phyloP scores from a whole-genome alignment of 2,113 vertebrate genomes.

The Rhodinocichla rosea region DNA sequence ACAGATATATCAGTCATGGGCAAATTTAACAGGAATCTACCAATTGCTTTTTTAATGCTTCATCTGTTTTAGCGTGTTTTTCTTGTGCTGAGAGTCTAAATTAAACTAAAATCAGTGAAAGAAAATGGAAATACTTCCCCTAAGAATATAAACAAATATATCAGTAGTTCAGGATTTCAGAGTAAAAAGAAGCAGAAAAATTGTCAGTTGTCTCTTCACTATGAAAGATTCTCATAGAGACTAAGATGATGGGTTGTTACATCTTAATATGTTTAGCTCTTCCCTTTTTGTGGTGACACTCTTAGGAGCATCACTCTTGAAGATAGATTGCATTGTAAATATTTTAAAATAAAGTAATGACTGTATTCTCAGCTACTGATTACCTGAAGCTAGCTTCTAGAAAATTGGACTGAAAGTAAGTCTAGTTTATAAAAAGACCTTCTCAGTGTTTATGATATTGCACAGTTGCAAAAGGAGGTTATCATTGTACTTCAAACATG shows the following conservation, averaged over 20 bases:
- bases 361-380: background rate
- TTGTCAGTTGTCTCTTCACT: background rate
- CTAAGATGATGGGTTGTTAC: background rate
- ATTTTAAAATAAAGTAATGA: slow-evolving; percentile 15
- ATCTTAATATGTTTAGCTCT: background rate
- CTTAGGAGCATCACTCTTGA: background rate
- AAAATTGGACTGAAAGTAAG: background rate
- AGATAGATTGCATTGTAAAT: background rate
- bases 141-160: background rate
- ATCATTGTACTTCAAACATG: background rate
- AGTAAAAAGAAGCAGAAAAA: background rate
- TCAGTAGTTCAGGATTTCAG: background rate
- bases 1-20: background rate
- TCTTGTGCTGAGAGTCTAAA: background rate
- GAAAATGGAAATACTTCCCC: background rate
- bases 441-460: background rate
- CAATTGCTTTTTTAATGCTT: background rate
- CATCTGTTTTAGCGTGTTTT: background rate
- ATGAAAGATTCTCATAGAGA: background rate
- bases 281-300: background rate
- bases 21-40: background rate
- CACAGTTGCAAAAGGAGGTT: background rate
- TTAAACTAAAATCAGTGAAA: background rate
- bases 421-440: background rate
- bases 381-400: background rate